Evolutionary conservation across 2,113 vertebrate species (phyloP).

Genomic region (Gavialis gangeticus): DNA sequence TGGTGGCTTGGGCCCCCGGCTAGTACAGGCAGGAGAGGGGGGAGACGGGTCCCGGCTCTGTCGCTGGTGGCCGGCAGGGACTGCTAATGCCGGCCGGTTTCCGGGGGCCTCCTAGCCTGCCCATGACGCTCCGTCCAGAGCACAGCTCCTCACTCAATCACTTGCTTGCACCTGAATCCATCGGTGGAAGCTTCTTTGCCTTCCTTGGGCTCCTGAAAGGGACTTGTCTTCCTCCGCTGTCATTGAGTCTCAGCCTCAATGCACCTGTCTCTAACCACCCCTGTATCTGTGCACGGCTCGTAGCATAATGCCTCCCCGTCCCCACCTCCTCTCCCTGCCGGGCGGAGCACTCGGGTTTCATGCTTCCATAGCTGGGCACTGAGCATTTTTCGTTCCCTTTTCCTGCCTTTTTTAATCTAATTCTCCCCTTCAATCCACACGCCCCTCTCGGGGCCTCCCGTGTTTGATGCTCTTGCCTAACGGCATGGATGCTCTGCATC

Average conservation of each 20-base stretch:
- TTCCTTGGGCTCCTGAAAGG: not conserved
- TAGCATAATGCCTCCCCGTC: not conserved
- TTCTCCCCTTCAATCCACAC: not conserved
- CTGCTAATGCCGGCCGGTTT: not conserved
- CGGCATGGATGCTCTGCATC: not conserved
- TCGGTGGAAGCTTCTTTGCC: not conserved
- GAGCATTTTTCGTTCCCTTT: not conserved
- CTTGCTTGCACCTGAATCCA: not conserved
- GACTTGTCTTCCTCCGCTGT: not conserved
- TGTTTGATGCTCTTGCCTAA: not conserved
- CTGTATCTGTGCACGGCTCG: not conserved
- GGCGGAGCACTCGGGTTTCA: not conserved
- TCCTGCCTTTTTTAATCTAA: not conserved
- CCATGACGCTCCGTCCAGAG: not conserved
- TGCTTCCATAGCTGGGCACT: not conserved
- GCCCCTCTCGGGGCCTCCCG: not conserved
- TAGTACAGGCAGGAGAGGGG: not conserved
- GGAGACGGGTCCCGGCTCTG: slow-evolving; percentile 29
- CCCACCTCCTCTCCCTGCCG: not conserved
- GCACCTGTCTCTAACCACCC: not conserved
- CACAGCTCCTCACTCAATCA: not conserved
- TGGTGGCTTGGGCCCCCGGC: slow-evolving; percentile 11
- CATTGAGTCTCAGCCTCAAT: not conserved
- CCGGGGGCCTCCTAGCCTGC: not conserved
- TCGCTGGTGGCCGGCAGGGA: not conserved